Percentiles rank a stretch among this genome's conserved stretches.
Evolutionary conservation across 64 coral and sea anemone species (phyloP).

Genomic region (Montipora efflorescens): DNA sequence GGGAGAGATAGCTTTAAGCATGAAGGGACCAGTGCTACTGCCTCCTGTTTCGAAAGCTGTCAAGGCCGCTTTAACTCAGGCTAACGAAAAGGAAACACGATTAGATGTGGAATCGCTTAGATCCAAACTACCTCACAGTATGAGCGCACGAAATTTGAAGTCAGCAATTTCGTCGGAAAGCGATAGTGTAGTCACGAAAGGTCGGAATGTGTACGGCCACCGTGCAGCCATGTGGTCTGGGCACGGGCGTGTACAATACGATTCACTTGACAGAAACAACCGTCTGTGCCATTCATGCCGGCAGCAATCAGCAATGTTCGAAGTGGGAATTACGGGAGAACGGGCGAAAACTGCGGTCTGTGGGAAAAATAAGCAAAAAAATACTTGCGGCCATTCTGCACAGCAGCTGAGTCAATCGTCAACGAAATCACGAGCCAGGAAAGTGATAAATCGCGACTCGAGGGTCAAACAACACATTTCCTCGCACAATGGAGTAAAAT

Average conservation of each 20-base stretch:
- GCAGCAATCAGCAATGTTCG: background rate
- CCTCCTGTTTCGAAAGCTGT: constrained; percentile 20
- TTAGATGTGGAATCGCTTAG: background rate
- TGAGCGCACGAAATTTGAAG: background rate
- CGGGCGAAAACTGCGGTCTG: constrained; percentile 2
- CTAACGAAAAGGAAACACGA: background rate
- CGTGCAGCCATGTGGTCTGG: background rate
- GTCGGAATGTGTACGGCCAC: background rate
- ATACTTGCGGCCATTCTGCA: background rate
- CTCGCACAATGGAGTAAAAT: background rate
- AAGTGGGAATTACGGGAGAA: background rate
- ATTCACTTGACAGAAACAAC: background rate
- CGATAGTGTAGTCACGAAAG: background rate
- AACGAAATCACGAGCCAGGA: background rate
- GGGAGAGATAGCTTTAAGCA: constrained; percentile 42
- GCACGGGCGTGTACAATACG: background rate
- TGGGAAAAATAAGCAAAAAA: background rate
- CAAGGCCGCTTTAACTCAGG: background rate
- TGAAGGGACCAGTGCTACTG: constrained; percentile 12
- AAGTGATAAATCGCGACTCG: background rate
- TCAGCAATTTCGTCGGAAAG: constrained; percentile 25
- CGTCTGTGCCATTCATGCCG: constrained; percentile 5
- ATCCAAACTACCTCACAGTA: background rate
- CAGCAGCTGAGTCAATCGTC: background rate
- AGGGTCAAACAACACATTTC: background rate